A percentile compares a stretch with the other conserved stretches of the same genome.
Evolutionary conservation across 1,140 invertebrate species (phyloP).

Genomic region (Drosophila nannoptera): DNA sequence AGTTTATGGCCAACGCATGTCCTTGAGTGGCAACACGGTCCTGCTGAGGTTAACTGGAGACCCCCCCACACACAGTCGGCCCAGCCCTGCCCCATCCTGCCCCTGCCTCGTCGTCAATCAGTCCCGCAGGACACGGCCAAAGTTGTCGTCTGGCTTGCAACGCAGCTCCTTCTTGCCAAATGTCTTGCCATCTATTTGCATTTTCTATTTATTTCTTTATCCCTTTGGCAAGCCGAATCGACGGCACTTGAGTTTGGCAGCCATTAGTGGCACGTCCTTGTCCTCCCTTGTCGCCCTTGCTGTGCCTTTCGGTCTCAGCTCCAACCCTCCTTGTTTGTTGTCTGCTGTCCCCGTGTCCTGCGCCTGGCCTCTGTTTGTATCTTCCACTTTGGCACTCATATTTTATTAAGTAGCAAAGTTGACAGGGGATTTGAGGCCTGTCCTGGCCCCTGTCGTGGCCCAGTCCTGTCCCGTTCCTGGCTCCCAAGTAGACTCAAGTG

Average conservation of each 20-base stretch:
- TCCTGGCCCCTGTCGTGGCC: background rate
- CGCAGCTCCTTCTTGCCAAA: conserved; percentile 53
- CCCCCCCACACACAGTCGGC: background rate
- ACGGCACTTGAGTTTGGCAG: conserved; percentile 65
- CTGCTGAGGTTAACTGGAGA: background rate
- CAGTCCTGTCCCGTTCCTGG: background rate
- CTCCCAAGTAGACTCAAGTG: conserved; percentile 14
- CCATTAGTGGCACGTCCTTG: conserved; percentile 76
- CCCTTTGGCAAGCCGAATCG: conserved; percentile 50
- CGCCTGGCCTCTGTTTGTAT: conserved; percentile 28
- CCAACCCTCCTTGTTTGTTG: background rate
- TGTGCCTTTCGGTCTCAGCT: background rate
- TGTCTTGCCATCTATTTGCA: conserved; percentile 77
- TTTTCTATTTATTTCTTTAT: conserved; percentile 78
- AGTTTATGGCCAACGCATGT: conserved; percentile 72
- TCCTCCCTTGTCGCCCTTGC: conserved; percentile 22
- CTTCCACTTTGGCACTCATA: conserved; percentile 72
- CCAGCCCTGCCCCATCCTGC: background rate
- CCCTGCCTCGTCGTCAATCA: background rate
- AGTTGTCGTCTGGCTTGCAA: conserved; percentile 27
- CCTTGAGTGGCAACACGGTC: conserved; percentile 50
- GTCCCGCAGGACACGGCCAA: conserved; percentile 46
- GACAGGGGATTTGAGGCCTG: conserved; percentile 66
- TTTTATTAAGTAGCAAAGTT: conserved; percentile 78
- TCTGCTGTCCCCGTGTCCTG: conserved; percentile 16